Conservation (phyloP, 2,888 invertebrate species). For the Ophion costatus region DNA sequence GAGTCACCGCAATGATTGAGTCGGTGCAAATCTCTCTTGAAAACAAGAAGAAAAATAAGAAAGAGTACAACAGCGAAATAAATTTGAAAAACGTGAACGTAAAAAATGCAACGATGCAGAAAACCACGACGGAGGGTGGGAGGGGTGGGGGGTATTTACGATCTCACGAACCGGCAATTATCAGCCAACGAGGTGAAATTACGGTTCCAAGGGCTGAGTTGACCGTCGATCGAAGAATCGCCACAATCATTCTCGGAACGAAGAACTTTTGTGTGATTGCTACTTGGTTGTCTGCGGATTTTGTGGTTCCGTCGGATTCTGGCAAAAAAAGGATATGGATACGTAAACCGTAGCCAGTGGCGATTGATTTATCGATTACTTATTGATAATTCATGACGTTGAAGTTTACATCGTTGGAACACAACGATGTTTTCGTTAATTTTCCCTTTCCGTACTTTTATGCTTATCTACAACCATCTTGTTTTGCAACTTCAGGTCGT, state of each 20-base stretch:
- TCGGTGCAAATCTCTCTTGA: too few relatives aligned
- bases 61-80: background rate
- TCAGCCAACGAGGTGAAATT: conserved; percentile 6
- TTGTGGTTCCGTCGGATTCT: conserved; percentile 20
- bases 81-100: background rate
- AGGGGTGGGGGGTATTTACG: background rate
- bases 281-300: conserved; percentile 13
- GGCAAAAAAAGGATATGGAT: background rate
- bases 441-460: too few relatives aligned
- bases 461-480: too few relatives aligned
- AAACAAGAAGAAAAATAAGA: background rate
- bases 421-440: too few relatives aligned
- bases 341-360: background rate
- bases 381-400: too few relatives aligned
- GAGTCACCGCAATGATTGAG: too few relatives aligned
- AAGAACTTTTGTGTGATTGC: conserved; percentile 2
- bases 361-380: too few relatives aligned
- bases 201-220: background rate
- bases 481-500: too few relatives aligned
- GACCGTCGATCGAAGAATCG: background rate
- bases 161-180: background rate
- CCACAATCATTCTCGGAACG: conserved; percentile 6
- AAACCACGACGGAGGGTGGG: background rate
- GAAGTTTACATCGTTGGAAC: too few relatives aligned
- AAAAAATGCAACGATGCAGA: conserved; percentile 1